Conservation (phyloP, 2,888 invertebrate genomes). For the Formica aserva region DNA sequence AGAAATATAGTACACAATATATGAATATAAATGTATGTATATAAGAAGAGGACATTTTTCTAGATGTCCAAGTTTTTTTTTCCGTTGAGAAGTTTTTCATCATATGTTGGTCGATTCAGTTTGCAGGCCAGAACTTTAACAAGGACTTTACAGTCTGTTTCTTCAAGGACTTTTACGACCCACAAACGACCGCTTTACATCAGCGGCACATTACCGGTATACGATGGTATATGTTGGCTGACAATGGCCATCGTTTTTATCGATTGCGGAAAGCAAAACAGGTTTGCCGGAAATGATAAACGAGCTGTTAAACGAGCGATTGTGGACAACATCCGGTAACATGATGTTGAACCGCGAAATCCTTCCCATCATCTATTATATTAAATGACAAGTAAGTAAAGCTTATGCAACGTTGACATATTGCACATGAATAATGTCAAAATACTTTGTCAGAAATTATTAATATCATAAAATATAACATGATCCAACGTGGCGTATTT, state of each 20-base stretch:
- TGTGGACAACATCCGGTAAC: constrained; percentile 24
- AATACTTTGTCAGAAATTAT: background rate
- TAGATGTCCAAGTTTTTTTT: background rate
- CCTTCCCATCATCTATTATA: background rate
- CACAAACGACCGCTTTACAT: constrained; percentile 10
- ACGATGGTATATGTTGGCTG: background rate
- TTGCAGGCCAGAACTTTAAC: background rate
- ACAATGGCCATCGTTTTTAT: constrained; percentile 38
- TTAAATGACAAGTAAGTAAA: background rate
- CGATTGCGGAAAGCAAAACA: constrained; percentile 49
- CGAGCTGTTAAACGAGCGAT: constrained; percentile 51
- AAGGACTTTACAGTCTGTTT: background rate
- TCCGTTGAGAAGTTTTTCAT: background rate
- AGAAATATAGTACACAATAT: background rate
- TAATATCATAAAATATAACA: background rate
- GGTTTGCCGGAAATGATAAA: constrained; percentile 49
- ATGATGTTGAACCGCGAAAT: background rate
- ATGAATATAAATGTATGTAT: background rate
- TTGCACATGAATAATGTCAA: background rate
- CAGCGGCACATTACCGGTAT: constrained; percentile 1
- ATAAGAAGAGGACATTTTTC: background rate
- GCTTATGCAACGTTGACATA: background rate
- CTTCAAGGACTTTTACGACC: background rate
- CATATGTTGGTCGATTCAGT: background rate
- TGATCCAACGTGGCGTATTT: background rate